Base-by-base conservation (phyloP, 2,888 invertebrate species). In the Tipula vernalis region DNA sequence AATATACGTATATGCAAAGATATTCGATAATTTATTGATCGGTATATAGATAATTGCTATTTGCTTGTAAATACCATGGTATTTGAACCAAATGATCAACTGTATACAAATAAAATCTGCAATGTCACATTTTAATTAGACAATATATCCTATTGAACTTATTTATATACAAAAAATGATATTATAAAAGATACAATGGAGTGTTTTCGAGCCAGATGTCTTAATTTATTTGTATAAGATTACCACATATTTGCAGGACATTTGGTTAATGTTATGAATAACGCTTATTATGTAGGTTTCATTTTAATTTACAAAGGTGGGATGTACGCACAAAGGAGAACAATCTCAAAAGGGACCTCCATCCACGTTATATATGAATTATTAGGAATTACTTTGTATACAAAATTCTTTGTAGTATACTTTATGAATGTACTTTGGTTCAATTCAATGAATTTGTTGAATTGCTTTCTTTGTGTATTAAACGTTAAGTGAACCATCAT, bases 161-260 rank as follows among this genome's bases (percentile, higher is more conserved):
- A 12, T 57, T 39, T 6, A 39, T 42, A 51, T 8, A 15, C 51
- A 57, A 15, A 47, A 57, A 57, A 3, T 15, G 51, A 57, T 57
- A 39, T 39, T 39, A 71, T 18, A 28, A 28, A 28, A 28, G 28
- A 71, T 71, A 51, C 71, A 71, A 28, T 71, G 28, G 28, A 28
- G 6, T 15, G 51, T 57, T 57, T 57, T 57, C 15, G 51, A 5
- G 51, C 51, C 71, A 71, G 71, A 71, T 71, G 71, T 71, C 71
- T 71, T 71, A 6, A 71, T 71, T 71, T 71, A 71, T 28, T 71
- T 71, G 71, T 71, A 71, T 28, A 71, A 71, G 71, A 71, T 71
- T 71, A 71, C 71, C 71, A 71, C 71, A 71, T 71, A 71, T 71
- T 71, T 71, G 71, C 71, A 71, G 71, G 71, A 71, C 71, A 71